Conservation (phyloP, 1,140 invertebrate species). For the Pogonus chalceus region DNA sequence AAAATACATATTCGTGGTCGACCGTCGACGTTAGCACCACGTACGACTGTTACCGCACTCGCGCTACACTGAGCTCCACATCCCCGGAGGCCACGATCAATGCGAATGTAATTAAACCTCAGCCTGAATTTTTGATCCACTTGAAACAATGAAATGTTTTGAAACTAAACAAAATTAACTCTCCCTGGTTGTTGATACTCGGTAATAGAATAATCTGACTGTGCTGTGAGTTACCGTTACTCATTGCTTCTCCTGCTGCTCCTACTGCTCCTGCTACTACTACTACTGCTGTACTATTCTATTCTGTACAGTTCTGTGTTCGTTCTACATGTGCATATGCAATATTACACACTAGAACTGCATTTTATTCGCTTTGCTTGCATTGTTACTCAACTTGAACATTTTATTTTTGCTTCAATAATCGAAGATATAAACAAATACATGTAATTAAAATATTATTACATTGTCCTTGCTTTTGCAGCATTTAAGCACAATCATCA, state of each 20-base stretch:
- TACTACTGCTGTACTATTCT: too few species aligned
- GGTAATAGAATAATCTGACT: conserved; percentile 40
- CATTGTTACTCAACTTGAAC: neutral
- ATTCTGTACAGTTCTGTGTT: too few species aligned
- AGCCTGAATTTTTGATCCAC: conserved; percentile 38
- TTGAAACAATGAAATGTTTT: conserved; percentile 39
- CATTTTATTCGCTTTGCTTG: neutral
- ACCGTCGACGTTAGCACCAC: too few species aligned
- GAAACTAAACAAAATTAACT: conserved; percentile 38
- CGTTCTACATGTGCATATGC: neutral
- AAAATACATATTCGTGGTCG: too few species aligned
- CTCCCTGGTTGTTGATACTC: conserved; percentile 38
- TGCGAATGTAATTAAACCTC: conserved; percentile 34
- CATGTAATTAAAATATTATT: too few species aligned
- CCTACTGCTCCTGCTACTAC: too few species aligned
- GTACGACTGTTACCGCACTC: too few species aligned
- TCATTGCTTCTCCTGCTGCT: neutral
- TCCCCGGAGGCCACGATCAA: conserved; percentile 25
- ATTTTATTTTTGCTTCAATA: too few species aligned
- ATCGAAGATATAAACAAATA: too few species aligned
- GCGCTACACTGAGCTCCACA: too few species aligned
- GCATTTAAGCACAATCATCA: too few species aligned
- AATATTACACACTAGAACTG: neutral
- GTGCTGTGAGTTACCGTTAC: neutral
- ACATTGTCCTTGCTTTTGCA: too few species aligned